Evolutionary conservation across 2,888 invertebrate species (phyloP).

Genomic region (Xestobium rufovillosum): DNA sequence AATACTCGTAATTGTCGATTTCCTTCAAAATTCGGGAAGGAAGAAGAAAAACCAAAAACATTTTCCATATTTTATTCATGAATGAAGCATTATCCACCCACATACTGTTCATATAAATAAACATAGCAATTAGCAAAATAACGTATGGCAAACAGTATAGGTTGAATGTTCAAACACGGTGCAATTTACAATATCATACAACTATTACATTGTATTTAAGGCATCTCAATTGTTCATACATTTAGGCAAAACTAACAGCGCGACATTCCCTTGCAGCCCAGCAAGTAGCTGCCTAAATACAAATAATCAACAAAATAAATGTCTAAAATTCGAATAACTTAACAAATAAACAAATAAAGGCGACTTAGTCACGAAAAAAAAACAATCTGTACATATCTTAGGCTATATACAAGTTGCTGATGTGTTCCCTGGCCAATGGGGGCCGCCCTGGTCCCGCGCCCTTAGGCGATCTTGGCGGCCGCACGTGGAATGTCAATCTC

Average conservation of each 20-base stretch:
- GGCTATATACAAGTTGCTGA: slow-evolving; percentile 27
- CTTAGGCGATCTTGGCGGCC: slow-evolving; percentile 40
- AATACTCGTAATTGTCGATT: too few species aligned
- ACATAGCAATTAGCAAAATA: slow-evolving; percentile 28
- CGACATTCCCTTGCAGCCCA: slow-evolving; percentile 36
- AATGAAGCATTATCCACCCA: slow-evolving; percentile 23
- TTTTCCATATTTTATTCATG: slow-evolving; percentile 12
- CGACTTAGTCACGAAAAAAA: slow-evolving; percentile 34
- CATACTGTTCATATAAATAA: slow-evolving; percentile 21
- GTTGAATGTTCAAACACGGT: slow-evolving; percentile 32
- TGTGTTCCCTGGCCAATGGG: slow-evolving; percentile 40
- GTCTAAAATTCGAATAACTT: slow-evolving; percentile 39
- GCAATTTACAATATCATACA: slow-evolving; percentile 23
- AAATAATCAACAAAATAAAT: slow-evolving; percentile 42
- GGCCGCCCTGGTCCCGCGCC: slow-evolving; percentile 44
- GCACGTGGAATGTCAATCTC: slow-evolving; percentile 41
- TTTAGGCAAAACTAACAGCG: slow-evolving; percentile 36
- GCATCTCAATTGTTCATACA: slow-evolving; percentile 35
- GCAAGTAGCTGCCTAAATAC: slow-evolving; percentile 32
- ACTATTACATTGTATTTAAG: slow-evolving; percentile 34
- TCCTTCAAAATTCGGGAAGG: too few species aligned
- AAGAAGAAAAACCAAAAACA: too few species aligned
- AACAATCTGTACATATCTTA: slow-evolving; percentile 36
- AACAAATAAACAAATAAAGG: slow-evolving; percentile 33
- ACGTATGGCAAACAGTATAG: slow-evolving; percentile 31